Evolutionary conservation across 2,888 invertebrate genomes (phyloP).

Genomic region (Chydorus sphaericus): DNA sequence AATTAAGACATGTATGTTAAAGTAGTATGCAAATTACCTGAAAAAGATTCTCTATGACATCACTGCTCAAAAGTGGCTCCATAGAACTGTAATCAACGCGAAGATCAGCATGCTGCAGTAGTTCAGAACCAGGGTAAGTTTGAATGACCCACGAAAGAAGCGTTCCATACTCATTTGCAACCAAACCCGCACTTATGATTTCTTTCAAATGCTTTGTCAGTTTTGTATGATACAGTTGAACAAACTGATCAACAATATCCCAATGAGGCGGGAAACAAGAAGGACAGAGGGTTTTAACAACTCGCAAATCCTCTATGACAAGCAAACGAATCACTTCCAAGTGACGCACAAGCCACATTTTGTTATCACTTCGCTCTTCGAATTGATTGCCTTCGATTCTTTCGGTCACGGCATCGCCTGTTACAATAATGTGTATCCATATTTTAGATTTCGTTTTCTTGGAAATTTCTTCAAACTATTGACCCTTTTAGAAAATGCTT

Average conservation of each 20-base stretch:
- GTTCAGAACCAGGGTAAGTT: conserved; percentile 72
- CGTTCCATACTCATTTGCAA: conserved; percentile 94
- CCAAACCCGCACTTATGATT: conserved; percentile 68
- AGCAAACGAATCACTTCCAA: conserved; percentile 71
- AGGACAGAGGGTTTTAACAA: conserved; percentile 74
- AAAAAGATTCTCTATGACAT: conserved; percentile 52
- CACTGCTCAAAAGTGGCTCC: conserved; percentile 59
- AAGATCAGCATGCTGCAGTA: conserved; percentile 77
- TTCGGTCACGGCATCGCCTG: conserved; percentile 56
- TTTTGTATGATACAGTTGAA: conserved; percentile 83
- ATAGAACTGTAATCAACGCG: conserved; percentile 49
- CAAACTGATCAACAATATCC: conserved; percentile 78
- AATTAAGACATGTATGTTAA: neutral
- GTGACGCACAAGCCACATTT: conserved; percentile 90
- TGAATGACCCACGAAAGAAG: conserved; percentile 83
- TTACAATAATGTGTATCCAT: too few relatives aligned
- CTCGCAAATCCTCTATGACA: conserved; percentile 76
- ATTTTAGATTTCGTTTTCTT: too few relatives aligned
- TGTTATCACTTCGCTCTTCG: conserved; percentile 77
- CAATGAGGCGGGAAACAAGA: conserved; percentile 94
- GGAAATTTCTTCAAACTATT: neutral
- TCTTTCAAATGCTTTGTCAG: conserved; percentile 57
- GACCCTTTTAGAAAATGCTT: neutral
- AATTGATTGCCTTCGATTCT: conserved; percentile 89
- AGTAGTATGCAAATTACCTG: neutral